Base-by-base conservation (phyloP, 2,888 invertebrate species). In the Sesamia inferens region DNA sequence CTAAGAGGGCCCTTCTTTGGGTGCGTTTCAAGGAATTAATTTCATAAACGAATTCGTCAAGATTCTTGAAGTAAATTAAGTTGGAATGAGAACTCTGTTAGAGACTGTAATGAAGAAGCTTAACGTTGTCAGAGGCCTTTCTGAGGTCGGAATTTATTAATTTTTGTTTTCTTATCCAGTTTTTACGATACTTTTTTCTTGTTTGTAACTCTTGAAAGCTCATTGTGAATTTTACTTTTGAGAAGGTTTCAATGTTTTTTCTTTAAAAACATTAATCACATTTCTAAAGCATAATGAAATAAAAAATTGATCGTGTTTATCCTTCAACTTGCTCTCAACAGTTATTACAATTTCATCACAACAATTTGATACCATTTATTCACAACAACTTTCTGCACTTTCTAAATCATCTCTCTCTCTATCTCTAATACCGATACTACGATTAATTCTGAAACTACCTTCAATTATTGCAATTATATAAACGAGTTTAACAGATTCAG, bases 31-130 rank as follows among this genome's bases (percentile, higher is more conserved):
- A 81, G 84, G 85, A 91, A 92, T 92, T 90, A 91, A 92, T 92
- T 91, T 90, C 86, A 88, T 91, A 90, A 93, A 90, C 91, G 81
- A 91, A 92, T 91, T 90, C 87, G 88, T 91, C 89, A 90, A 90
- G 88, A 88, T 88, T 89, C 85, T 85, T 88, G 78, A 87, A 89
- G 85, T 85, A 87, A 92, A 92, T 92, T 91, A 87, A 86, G 84
- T 84, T 83, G 76, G 81, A 89, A 89, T 86, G 87, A 87, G 76
- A 89, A 90, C 90, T 87, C 71, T 84, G 76, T 86, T 83, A 82
- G 79, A 84, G 71, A 65, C 73, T 81, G 83, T 85, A 87, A 88
- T 87, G 82, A 83, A 88, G 83, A 85, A 74, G 79, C 71, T 87
- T 84, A 83, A 75, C 70, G 80, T 74, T 73, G 72, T 80, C 75